Base-by-base conservation (phyloP, 2,888 invertebrate genomes). In the Phrixothrix hirtus region DNA sequence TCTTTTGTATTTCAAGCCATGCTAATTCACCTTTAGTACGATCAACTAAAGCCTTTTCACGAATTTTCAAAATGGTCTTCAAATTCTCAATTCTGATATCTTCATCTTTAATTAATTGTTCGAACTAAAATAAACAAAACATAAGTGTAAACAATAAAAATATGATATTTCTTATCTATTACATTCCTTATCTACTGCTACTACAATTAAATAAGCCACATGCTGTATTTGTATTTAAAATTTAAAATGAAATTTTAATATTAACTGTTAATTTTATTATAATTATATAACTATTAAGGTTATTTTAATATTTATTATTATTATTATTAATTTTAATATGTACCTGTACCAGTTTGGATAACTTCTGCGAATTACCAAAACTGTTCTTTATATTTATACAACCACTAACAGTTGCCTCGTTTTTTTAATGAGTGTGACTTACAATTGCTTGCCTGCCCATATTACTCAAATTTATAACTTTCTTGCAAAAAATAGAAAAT, bases 41-140 rank as follows among this genome's bases (percentile, higher is more conserved):
- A 72, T 88, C 86, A 27, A 84, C 77, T 43, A 88, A 70, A 0
- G 84, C 81, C 65, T 84, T 83, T 68, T 87, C 86, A 4, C 85
- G 78, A 43, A 86, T 80, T 69, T 84, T 83, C 34, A 88, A 77
- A 30, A 87, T 73, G 32, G 83, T 79, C 55, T 82, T 79, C 63
- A 87, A 78, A 71, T 87, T 83, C 61, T 85, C 82, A 1, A 84
- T 81, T 65, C 86, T 77, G 10, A 79, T 75, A 61, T 84, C 83
- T 72, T 88, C 87, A 62, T 86, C 85, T 68, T 82, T 83, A 59
- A 85, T 82, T 62, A 87, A 75, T 66, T 83, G 81, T 53, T 83
- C 83, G 68, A 83, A 74, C 76, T 76, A 55, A 30, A 31, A 30
- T 5, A 32, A 50, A 38, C 11, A 21, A n/a, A 17, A 5, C 15